Conservation (phyloP, 2,113 vertebrate species). For the Pterophyllum scalare region DNA sequence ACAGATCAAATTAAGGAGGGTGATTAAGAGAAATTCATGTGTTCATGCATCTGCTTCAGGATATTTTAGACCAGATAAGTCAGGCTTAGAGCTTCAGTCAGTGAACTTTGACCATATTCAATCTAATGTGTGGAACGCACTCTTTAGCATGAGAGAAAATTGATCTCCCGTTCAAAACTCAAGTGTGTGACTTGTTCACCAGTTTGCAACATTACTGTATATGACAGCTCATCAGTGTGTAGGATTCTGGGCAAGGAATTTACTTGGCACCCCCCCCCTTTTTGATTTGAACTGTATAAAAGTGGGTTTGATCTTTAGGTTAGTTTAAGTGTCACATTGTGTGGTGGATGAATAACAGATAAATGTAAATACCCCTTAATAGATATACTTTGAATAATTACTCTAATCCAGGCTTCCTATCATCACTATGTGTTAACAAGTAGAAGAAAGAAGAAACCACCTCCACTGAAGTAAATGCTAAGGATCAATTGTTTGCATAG, state of each 20-base stretch:
- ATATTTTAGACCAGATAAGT: too few relatives aligned
- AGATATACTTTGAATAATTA: background rate
- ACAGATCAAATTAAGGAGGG: too few relatives aligned
- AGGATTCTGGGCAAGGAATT: background rate
- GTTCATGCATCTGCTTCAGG: too few relatives aligned
- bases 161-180: background rate
- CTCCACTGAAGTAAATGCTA: background rate
- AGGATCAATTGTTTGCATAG: conserved; percentile 58
- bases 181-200: background rate
- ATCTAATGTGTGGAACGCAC: background rate
- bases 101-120: background rate
- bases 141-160: background rate
- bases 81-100: background rate
- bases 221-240: background rate
- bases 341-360: background rate
- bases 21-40: too few relatives aligned
- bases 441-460: background rate
- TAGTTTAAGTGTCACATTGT: background rate
- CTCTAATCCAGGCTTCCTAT: background rate
- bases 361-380: background rate
- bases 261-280: background rate
- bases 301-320: background rate
- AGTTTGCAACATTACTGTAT: background rate
- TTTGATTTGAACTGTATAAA: background rate
- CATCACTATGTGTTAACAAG: background rate